Evolutionary conservation across 2,888 invertebrate genomes (phyloP), one percentile per base, ranked within the genome.

Genomic region (Napeogenes inachia): DNA sequence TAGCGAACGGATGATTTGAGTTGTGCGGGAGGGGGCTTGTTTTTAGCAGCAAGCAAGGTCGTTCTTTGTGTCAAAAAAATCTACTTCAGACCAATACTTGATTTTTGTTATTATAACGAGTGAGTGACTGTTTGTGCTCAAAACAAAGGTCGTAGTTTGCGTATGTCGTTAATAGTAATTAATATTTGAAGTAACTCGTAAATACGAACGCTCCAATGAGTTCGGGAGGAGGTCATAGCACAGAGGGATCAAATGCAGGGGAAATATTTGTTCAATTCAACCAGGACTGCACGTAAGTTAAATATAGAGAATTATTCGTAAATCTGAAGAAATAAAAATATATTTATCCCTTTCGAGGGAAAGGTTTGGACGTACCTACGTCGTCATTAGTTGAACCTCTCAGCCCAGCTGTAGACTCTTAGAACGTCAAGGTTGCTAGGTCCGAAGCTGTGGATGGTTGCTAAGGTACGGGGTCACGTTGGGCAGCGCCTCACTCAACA

Each of bases 201-300:
- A 74, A 75, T 85, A 78, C 74, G 75, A 82, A 92, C 92, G 93
- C 92, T 93, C 94, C 94, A 92, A 96, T 96, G 96, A 96, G 94
- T 94, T 94, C 95, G 92, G 93, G 94, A 93, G 94, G 92, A 90
- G 85, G 84, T 78, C 93, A 93, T 90, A 93, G 93, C 81, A 91
- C 92, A 80, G 93, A 94, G 84, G 95, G 95, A 89, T 91, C 94
- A 83, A 93, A 94, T 91, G 94, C 94, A 89, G 96, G 95, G 89
- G 95, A 95, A 87, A 95, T 96, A 88, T 98, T 97, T 89, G 97
- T 98, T 77, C 98, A 97, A 91, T 99, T 99, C 85, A 99, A 99
- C 90, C 98, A 99, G 89, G 98, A 99, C 89, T 95, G 95, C 94
- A 96, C 98, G 98, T 98, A 95, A 96, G 97, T 94, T 30, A 70